A percentile compares a stretch with the other conserved stretches of the same genome.
Evolutionary conservation across 1,140 invertebrate genomes (phyloP).

Genomic region (Diorhabda carinulata): DNA sequence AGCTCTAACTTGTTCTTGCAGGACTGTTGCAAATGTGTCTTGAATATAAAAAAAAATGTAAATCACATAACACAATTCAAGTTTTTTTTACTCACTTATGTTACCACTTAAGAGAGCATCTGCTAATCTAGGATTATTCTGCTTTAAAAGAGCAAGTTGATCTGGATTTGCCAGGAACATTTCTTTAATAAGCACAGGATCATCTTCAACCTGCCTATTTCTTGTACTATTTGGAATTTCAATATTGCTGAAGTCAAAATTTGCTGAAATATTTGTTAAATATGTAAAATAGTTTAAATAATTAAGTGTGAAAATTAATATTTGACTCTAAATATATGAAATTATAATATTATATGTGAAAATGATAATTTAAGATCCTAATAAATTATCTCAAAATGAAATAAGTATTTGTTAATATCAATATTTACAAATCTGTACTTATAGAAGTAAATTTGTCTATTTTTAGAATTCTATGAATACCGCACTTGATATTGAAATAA

Average conservation of each 20-base stretch:
- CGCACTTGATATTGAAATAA: too few relatives aligned
- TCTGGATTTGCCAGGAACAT: slow-evolving; percentile 91
- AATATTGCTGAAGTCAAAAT: slow-evolving; percentile 82
- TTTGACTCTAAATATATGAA: too few relatives aligned
- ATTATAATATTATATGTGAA: too few relatives aligned
- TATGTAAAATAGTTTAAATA: too few relatives aligned
- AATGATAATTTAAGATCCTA: too few relatives aligned
- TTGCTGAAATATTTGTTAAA: slow-evolving; percentile 42
- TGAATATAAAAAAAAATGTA: slow-evolving; percentile 15
- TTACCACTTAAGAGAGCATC: slow-evolving; percentile 84
- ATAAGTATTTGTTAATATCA: too few relatives aligned
- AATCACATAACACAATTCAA: background rate
- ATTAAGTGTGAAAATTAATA: too few relatives aligned
- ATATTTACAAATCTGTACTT: too few relatives aligned
- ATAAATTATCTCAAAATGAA: too few relatives aligned
- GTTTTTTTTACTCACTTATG: slow-evolving; percentile 56
- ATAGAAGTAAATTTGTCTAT: too few relatives aligned
- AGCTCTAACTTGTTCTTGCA: slow-evolving; percentile 75
- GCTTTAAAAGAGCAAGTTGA: slow-evolving; percentile 83
- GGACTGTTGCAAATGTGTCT: slow-evolving; percentile 79
- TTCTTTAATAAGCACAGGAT: slow-evolving; percentile 83
- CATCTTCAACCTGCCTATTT: slow-evolving; percentile 58
- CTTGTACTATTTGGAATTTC: slow-evolving; percentile 59
- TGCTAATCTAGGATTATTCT: slow-evolving; percentile 89
- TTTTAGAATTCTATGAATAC: too few relatives aligned